A percentile compares a stretch with the other conserved stretches of the same genome.
phyloP scores from a whole-genome alignment of 2,113 vertebrate genomes.

The Clupea harengus region DNA sequence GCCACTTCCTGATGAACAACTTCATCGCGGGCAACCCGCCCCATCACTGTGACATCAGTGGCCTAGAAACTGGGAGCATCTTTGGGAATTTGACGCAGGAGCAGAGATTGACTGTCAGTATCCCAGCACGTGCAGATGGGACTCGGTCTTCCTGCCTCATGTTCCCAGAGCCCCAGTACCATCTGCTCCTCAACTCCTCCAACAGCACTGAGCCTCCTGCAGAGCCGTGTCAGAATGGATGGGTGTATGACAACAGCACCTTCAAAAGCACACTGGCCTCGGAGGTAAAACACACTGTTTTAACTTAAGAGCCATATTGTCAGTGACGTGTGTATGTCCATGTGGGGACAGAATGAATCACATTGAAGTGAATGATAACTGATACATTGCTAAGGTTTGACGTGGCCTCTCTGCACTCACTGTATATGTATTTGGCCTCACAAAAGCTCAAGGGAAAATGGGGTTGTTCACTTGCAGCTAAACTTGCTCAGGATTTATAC shows the following conservation, averaged over 20 bases:
- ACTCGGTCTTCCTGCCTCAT: slow-evolving; percentile 74
- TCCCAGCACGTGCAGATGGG: slow-evolving; percentile 70
- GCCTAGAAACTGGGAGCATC: slow-evolving; percentile 36
- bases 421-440: no score
- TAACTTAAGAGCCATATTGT: not conserved
- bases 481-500: no score
- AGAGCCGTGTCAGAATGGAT: slow-evolving; percentile 74
- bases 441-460: no score
- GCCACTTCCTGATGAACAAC: slow-evolving; percentile 47
- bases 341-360: no score
- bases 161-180: slow-evolving; percentile 71
- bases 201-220: slow-evolving; percentile 31
- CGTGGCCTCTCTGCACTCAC: no score
- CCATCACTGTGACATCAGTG: slow-evolving; percentile 48
- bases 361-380: no score
- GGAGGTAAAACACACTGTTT: slow-evolving; percentile 68
- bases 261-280: slow-evolving; percentile 83
- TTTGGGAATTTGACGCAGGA: slow-evolving; percentile 68
- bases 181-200: slow-evolving; percentile 66
- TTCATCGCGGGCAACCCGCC: slow-evolving; percentile 39
- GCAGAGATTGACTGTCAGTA: slow-evolving; percentile 65
- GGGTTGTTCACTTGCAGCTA: no score
- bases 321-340: not conserved
- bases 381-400: no score
- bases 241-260: slow-evolving; percentile 78